Conservation (phyloP, 2,113 vertebrate genomes). For the Calypte anna region DNA sequence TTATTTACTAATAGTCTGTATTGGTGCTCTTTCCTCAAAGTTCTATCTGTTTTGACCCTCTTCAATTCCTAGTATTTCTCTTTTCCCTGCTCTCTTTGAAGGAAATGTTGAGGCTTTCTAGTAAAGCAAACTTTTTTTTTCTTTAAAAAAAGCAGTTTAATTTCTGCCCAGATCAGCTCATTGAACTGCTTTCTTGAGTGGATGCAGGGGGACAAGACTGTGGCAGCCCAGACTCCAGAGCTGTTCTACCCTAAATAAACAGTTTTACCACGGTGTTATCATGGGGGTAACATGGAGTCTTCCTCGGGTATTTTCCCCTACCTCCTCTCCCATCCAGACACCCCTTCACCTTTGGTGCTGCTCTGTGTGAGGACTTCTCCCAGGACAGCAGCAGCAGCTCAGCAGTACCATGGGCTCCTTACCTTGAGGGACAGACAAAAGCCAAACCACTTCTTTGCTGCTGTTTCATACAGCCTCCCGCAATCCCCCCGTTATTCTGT, state of each 20-base stretch:
- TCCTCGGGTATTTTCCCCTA: neutral
- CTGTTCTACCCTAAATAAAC: neutral
- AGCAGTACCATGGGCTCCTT: neutral
- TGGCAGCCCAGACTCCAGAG: neutral
- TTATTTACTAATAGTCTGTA: neutral
- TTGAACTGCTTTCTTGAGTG: neutral
- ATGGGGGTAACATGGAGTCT: neutral
- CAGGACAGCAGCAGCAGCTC: neutral
- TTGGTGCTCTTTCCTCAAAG: neutral
- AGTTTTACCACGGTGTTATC: neutral
- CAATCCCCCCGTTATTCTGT: neutral
- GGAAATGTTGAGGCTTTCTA: neutral
- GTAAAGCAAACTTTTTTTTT: neutral
- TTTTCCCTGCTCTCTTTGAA: neutral
- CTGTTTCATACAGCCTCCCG: neutral
- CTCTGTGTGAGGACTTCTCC: rapidly evolving
- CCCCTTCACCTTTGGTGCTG: neutral
- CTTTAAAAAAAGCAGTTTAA: neutral
- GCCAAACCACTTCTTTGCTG: neutral
- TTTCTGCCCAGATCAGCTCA: neutral
- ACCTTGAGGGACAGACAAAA: slow-evolving; percentile 7
- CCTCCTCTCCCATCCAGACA: neutral
- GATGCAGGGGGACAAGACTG: neutral
- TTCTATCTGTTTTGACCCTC: neutral
- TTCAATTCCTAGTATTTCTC: neutral